phyloP scores from a whole-genome alignment of 1,140 invertebrate genomes.

The Stenopsyche tienmushanensis region DNA sequence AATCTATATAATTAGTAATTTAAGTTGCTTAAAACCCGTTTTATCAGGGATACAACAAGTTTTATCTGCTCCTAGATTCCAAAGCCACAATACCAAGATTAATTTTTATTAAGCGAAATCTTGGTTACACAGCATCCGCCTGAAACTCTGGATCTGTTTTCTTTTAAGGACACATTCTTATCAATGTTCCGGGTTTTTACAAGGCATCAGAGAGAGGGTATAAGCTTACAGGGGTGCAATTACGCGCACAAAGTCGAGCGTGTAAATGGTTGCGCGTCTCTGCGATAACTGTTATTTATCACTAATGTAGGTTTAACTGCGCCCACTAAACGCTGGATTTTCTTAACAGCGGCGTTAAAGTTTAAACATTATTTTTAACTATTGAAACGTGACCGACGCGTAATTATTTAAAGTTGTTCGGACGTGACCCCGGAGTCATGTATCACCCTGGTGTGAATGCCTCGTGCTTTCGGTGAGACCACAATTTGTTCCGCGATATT shows the following conservation, averaged over 20 bases:
- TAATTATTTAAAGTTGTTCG: conserved; percentile 13
- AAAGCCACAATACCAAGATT: too few species aligned
- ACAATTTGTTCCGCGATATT: conserved; percentile 2
- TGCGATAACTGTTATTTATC: neutral
- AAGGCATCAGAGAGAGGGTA: too few species aligned
- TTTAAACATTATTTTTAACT: conserved; percentile 2
- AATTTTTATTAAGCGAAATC: too few species aligned
- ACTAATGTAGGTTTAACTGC: neutral
- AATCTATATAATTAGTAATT: too few species aligned
- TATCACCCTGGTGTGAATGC: neutral
- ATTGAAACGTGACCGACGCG: conserved; percentile 11
- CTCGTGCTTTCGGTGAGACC: conserved; percentile 5
- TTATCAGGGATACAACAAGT: too few species aligned
- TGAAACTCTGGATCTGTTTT: too few species aligned
- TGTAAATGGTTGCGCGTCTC: neutral
- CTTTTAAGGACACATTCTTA: too few species aligned
- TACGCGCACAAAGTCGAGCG: neutral
- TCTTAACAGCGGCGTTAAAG: neutral
- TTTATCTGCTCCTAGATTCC: too few species aligned
- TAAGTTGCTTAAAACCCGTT: too few species aligned
- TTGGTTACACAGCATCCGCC: too few species aligned
- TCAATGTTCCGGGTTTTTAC: too few species aligned
- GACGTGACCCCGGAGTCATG: neutral
- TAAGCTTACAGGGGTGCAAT: too few species aligned
- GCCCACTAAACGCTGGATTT: neutral